Base-by-base conservation (phyloP, 2,888 invertebrate genomes). In the Patella depressa region DNA sequence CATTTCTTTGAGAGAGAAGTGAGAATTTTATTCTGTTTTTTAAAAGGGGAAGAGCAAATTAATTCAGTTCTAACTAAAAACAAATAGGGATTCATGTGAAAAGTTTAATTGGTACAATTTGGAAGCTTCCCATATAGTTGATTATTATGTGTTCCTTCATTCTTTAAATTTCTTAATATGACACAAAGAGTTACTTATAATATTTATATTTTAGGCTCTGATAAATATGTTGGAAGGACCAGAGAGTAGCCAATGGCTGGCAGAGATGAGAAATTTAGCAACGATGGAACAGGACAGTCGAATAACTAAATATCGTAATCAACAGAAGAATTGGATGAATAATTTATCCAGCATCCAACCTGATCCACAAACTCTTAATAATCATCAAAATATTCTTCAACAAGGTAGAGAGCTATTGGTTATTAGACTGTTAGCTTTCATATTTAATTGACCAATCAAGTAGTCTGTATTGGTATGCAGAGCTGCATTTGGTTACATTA, bases 1-100 rank as follows among this genome's bases (percentile, higher is more conserved):
- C 87, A 89, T 72, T 84, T 83, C 57, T 82, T 84, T 77, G 89
- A 89, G 74, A 85, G 88, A 85, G 88, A 89, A 85, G 89, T 89
- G 75, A 77, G 71, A 75, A 19, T 45, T 70, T 55, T 45, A 45
- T 45, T 45, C 45, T 45, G 45, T 45, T 45, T 45, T 29, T 45
- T 45, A 45, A 9, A 45, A 45, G 45, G 7, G 45, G 45, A 45
- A 45, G 45, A 45, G 9, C 1, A 45, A 45, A 45, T 45, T 45
- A 45, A 45, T 45, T 45, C 45, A 45, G 1, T 34, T 34, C 34
- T 34, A 45, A 45, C 45, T 45, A 7, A 45, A 45, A 45, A 45
- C 45, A 45, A 45, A 34, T 0, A 34, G 34, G 2, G 2, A 34
- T 34, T 34, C 34, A 34, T 34, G 34, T 45, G 34, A 45, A 45